Conservation (phyloP, 2,888 invertebrate genomes). For the Apoda limacodes region DNA sequence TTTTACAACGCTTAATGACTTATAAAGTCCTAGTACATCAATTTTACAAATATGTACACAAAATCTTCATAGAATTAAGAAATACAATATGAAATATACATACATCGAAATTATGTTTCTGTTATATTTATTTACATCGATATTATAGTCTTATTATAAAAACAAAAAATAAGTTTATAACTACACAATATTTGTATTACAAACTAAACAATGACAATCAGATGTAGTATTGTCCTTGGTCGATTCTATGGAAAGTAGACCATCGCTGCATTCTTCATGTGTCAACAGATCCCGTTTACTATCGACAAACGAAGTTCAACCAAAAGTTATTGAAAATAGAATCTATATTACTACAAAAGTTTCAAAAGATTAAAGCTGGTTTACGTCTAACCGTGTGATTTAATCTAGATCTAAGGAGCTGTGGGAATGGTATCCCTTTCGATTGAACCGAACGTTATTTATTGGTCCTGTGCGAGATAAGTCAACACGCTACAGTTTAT, state of each 20-base stretch:
- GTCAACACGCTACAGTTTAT: too few species aligned
- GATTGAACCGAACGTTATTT: constrained; percentile 38
- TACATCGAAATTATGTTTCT: too few species aligned
- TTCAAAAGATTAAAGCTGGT: too few species aligned
- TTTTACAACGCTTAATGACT: too few species aligned
- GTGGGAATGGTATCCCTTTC: constrained; percentile 62
- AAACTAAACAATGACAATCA: constrained; percentile 7
- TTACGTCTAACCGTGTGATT: constrained; percentile 2
- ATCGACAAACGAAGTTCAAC: constrained; percentile 1
- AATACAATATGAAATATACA: too few species aligned
- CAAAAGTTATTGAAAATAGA: too few species aligned
- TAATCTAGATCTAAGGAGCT: constrained; percentile 39
- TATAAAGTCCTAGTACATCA: too few species aligned
- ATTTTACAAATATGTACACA: too few species aligned
- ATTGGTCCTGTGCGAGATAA: constrained; percentile 22
- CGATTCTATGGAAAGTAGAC: constrained; percentile 40
- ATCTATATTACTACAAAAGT: too few species aligned
- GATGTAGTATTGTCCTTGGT: constrained; percentile 32
- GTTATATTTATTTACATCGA: constrained; percentile 5
- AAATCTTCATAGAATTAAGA: too few species aligned
- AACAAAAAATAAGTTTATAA: too few species aligned
- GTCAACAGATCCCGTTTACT: constrained; percentile 24
- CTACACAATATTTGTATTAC: too few species aligned
- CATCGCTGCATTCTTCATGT: constrained; percentile 41
- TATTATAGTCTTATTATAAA: constrained; percentile 6